A percentile compares a stretch with the other conserved stretches of the same genome.
phyloP scores from a whole-genome alignment of 1,140 invertebrate species.

The Homalodisca vitripennis region DNA sequence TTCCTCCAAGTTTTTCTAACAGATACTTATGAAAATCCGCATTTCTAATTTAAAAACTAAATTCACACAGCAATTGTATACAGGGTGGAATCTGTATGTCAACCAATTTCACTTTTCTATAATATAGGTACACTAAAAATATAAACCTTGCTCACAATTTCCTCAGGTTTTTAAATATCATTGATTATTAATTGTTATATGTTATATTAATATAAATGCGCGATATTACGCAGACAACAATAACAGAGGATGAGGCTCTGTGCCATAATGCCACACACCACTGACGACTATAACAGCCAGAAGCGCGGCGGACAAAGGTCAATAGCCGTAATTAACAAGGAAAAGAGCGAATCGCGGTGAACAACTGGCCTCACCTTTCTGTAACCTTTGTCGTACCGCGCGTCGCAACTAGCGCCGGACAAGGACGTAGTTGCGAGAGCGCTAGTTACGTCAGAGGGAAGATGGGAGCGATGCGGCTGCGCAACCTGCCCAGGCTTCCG shows the following conservation, averaged over 20 bases:
- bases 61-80: too few relatives aligned
- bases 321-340: neutral
- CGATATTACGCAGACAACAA: too few relatives aligned
- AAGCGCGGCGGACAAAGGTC: neutral
- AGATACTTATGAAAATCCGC: too few relatives aligned
- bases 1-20: too few relatives aligned
- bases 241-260: too few relatives aligned
- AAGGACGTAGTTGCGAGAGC: neutral
- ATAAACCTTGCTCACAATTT: neutral
- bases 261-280: too few relatives aligned
- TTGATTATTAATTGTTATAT: too few relatives aligned
- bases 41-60: too few relatives aligned
- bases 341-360: neutral
- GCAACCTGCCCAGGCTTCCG: constrained; percentile 2
- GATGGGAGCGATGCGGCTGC: neutral
- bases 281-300: neutral
- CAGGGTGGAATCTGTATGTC: too few relatives aligned
- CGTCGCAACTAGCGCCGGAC: neutral
- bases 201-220: too few relatives aligned
- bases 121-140: too few relatives aligned
- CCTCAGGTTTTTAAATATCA: neutral
- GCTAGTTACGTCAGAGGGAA: neutral
- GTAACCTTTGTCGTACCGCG: neutral
- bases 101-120: too few relatives aligned
- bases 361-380: neutral